These are phyloP conservation scores for Furcula furcula DNA, from an alignment of 2,888 invertebrate genomes.

Conservation along the genomic window DNA sequence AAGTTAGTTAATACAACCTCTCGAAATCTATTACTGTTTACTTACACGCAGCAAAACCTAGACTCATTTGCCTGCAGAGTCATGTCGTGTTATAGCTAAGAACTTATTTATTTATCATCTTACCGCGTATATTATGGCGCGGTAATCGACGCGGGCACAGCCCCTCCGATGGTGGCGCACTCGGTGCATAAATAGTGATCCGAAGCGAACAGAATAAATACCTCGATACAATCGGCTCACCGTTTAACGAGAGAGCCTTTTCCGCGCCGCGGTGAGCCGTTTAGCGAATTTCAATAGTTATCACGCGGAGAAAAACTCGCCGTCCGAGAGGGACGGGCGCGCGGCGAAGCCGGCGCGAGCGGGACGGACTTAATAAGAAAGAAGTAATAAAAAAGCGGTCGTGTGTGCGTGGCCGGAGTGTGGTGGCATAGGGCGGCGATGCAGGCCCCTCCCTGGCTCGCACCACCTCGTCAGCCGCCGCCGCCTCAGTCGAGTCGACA, in stretches of 20 bases:
- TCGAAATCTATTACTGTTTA: conserved; percentile 2
- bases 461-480: conserved; percentile 59
- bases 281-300: conserved; percentile 82
- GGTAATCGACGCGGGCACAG: conserved; percentile 42
- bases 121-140: conserved; percentile 47
- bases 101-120: conserved; percentile 51
- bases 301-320: conserved; percentile 78
- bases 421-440: conserved; percentile 77
- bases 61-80: conserved; percentile 28
- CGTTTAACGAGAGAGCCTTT: conserved; percentile 80
- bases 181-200: conserved; percentile 68
- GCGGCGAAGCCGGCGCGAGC: conserved; percentile 52
- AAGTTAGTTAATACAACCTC: too few species aligned
- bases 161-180: conserved; percentile 41
- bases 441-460: conserved; percentile 77
- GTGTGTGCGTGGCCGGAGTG: conserved; percentile 78
- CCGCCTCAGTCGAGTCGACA: conserved; percentile 74
- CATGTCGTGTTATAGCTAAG: conserved; percentile 43
- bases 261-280: conserved; percentile 79
- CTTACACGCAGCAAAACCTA: conserved; percentile 12
- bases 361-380: conserved; percentile 73
- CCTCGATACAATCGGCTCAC: conserved; percentile 74
- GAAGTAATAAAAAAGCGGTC: conserved; percentile 79
- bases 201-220: conserved; percentile 71
- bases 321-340: conserved; percentile 59